Conservation (phyloP, 2,888 invertebrate genomes). For the Sinotaia quadrata region DNA sequence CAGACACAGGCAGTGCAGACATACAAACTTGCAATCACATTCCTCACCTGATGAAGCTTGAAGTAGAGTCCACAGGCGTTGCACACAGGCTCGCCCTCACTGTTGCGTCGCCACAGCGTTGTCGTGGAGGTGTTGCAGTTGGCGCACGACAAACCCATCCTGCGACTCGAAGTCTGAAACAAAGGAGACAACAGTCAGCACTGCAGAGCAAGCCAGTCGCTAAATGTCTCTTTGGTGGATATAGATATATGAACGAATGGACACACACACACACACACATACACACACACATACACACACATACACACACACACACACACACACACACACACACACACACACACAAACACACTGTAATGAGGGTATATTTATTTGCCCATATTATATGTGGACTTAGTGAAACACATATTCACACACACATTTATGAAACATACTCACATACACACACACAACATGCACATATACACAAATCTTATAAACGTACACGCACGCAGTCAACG, state of each 20-base stretch:
- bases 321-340: conserved; percentile 7
- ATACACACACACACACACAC: not conserved
- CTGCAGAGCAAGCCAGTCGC: not conserved
- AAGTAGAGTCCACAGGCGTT: conserved; percentile 98
- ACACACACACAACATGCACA: too few species aligned
- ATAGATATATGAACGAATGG: not conserved
- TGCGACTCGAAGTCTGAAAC: conserved; percentile 69
- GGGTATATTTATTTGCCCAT: too few species aligned
- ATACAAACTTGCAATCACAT: too few species aligned
- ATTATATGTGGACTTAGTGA: too few species aligned
- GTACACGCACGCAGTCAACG: too few species aligned
- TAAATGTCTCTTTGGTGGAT: too few species aligned
- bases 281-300: not conserved
- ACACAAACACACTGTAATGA: not conserved
- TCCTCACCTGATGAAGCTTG: conserved; percentile 85
- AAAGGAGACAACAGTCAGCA: not conserved
- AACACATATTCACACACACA: too few species aligned
- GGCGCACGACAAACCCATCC: conserved; percentile 87
- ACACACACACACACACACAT: not conserved
- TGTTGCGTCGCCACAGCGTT: conserved; percentile 95
- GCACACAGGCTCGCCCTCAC: conserved; percentile 95
- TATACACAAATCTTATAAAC: too few species aligned
- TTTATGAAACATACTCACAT: too few species aligned
- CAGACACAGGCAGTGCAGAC: too few species aligned
- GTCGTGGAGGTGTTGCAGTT: conserved; percentile 93